phyloP scores from a whole-genome alignment of 2,888 invertebrate species.

The Lepidochitona cinerea region DNA sequence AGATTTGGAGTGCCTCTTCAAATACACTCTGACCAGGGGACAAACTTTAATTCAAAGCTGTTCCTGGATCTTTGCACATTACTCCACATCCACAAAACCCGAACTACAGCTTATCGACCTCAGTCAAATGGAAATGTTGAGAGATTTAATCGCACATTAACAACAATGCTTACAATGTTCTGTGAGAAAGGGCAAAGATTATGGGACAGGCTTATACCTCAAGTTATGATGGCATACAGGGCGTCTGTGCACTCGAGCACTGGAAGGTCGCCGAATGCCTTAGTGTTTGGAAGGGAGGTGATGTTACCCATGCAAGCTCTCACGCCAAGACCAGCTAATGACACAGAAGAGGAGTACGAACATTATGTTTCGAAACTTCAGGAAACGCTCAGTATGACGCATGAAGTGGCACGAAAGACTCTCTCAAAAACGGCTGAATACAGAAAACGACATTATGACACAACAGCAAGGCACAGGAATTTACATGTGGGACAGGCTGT shows the following conservation, averaged over 20 bases:
- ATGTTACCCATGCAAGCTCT: neutral
- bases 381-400: neutral
- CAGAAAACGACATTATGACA: neutral
- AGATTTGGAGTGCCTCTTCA: slow-evolving; percentile 17
- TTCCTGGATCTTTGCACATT: slow-evolving; percentile 25
- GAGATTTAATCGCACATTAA: slow-evolving; percentile 28
- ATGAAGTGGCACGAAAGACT: neutral
- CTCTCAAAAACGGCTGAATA: neutral
- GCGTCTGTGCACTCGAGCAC: slow-evolving; percentile 21
- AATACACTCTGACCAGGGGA: slow-evolving; percentile 19
- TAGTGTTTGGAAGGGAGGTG: neutral
- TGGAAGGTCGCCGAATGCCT: neutral
- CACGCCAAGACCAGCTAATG: neutral
- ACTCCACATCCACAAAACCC: slow-evolving; percentile 23
- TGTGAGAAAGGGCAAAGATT: slow-evolving; percentile 15
- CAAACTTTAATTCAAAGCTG: slow-evolving; percentile 14
- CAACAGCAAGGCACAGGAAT: neutral
- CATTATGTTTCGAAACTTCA: neutral
- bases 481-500: neutral
- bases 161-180: slow-evolving; percentile 15
- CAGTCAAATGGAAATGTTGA: slow-evolving; percentile 28
- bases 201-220: slow-evolving; percentile 26
- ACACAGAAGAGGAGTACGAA: neutral
- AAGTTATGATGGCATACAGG: slow-evolving; percentile 33
- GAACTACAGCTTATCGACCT: slow-evolving; percentile 18